Base-by-base conservation (phyloP, 2,797 vertebrate species). In the Anomalospiza imberbis region DNA sequence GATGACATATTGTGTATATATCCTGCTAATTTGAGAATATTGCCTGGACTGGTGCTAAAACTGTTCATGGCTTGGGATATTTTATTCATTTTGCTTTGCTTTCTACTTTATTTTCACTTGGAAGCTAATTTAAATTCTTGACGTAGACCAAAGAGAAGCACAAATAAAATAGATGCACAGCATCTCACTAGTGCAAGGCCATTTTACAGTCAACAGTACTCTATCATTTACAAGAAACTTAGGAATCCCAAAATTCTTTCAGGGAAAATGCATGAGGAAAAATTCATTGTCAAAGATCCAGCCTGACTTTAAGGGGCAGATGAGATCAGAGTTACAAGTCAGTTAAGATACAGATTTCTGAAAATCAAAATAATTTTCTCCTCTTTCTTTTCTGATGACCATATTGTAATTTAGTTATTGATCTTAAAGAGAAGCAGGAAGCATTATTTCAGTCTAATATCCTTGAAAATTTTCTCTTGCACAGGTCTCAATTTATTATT, bases 101-200 rank as follows among this genome's bases (percentile, higher is more conserved):
- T 91, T 77, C 38, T 54, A 31, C 67, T 60, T 82, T 85, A 38
- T 75, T 94, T 93, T 92, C 68, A 31, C 42, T 74, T 83, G 76
- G 71, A 91, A 96, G 63, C 36, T 87, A 94, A 96, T 65, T 93
- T 60, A 78, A 95, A 94, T 91, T 93, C 51, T 81, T 96, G 66
- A 85, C 22, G 14, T 32, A 91, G 62, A 91, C 73, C 62, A 89
- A 96, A 94, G 84, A 87, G 71, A 90, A 80, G 17, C 24, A 68
- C 34, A 93, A 53, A 34, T 47, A 60, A 63, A 82, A 71, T 3
- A 66, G 17, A 18, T 32, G 54, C 17, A 40, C 28, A 78, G 28
- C 13, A 58, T 61, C 66, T 42, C 26, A 47, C 48, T n/a, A 16
- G 9, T 10, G 7, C 36, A 89, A 90, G 88, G 82, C 3, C 28